Evolutionary conservation across 2,113 vertebrate species (phyloP).

Genomic region (Spheniscus mendiculus): DNA sequence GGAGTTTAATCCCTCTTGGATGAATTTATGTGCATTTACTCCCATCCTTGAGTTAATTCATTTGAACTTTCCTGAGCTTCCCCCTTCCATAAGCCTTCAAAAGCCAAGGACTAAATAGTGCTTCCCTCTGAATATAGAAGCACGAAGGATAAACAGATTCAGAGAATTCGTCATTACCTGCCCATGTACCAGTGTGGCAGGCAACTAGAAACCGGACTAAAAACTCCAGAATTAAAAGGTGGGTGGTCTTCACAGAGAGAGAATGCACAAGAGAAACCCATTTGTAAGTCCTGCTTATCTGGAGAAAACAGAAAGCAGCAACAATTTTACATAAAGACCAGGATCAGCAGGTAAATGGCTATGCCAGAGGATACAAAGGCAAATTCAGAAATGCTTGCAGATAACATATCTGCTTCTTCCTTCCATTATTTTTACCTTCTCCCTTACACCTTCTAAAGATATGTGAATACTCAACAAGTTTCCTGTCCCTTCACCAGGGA

Average conservation of each 20-base stretch:
- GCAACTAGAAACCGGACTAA: not conserved
- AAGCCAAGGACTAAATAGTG: not conserved
- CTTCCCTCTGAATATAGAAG: not conserved
- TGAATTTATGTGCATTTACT: conserved; percentile 5
- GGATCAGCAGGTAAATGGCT: not conserved
- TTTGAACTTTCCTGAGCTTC: not conserved
- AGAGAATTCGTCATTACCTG: not conserved
- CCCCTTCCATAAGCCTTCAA: not conserved
- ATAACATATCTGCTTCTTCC: not conserved
- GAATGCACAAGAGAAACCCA: not conserved
- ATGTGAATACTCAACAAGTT: not conserved
- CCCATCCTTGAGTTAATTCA: conserved; percentile 4
- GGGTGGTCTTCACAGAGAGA: not conserved
- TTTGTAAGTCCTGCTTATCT: not conserved
- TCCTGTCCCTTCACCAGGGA: not conserved
- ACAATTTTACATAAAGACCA: not conserved
- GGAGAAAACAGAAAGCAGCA: not conserved
- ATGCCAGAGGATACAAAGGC: not conserved
- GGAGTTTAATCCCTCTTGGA: conserved; percentile 17
- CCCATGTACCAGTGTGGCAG: not conserved
- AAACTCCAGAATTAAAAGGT: not conserved
- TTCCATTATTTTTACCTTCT: not conserved
- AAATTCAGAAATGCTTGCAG: not conserved
- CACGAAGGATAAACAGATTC: not conserved
- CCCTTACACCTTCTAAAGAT: not conserved